Evolutionary conservation across 2,888 invertebrate species (phyloP), one percentile per base, ranked within the genome.

Genomic region (Chymomyza amoena): DNA sequence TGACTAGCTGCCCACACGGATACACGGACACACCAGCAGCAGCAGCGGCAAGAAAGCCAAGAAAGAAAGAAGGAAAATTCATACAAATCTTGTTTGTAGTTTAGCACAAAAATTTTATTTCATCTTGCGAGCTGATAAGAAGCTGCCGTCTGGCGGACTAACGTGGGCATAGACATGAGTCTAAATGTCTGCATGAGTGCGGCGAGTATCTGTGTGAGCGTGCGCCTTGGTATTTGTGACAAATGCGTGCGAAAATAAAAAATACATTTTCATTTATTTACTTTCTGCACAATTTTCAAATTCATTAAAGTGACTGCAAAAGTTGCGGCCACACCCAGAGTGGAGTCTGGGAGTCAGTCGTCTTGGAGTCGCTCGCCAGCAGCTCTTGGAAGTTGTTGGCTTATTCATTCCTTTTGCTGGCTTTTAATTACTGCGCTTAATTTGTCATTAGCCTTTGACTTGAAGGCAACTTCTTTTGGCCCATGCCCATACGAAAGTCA

Each of bases 401-500:
- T 20, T 20, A 20, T 15, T 59, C 56, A 50, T 28, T 39, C 39
- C 39, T 39, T 20, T 20, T 18, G 56, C 56, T 57, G 57, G 25
- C 57, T 76, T 80, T 83, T 87, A 84, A 85, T 84, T 86, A 77
- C 66, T 69, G 70, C 76, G 84, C 87, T 87, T 84, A 88, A 85
- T 87, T 85, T 87, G 77, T 79, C 80, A 87, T 85, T 87, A 85
- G 87, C 88, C 88, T 87, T 80, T 87, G 84, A 79, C 84, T 81
- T n/a, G 50, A 16, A 25, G 20, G 45, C 62, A 18, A 51, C 62
- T 45, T 45, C 39, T 45, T 25, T 13, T 45, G 39, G 39, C 39
- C 39, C 39, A 45, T 45, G 39, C 39, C 39, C 10, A 6, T 15
- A 54, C 20, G 68, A 60, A 68, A 73, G 73, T 77, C 77, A 77